These are phyloP conservation scores for Dynastes tityus DNA, from an alignment of 2,888 invertebrate species.

Conservation along the genomic window DNA sequence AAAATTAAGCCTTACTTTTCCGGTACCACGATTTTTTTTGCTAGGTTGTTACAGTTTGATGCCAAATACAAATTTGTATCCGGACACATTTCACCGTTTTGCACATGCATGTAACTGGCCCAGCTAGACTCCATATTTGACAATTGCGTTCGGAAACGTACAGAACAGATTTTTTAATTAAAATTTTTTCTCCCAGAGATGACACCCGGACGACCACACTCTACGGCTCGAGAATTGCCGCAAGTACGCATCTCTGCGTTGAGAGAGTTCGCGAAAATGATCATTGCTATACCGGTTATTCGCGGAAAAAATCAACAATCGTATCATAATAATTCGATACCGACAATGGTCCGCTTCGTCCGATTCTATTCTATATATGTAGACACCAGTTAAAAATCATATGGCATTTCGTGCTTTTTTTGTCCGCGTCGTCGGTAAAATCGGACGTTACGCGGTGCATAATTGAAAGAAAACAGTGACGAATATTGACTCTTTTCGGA, in stretches of 20 bases:
- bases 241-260: too few species aligned
- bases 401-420: background rate
- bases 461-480: slow-evolving; percentile 59
- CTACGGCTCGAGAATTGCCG: too few species aligned
- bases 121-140: too few species aligned
- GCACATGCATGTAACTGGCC: too few species aligned
- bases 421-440: too few species aligned
- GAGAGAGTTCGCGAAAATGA: background rate
- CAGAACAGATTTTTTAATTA: too few species aligned
- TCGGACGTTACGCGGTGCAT: slow-evolving; percentile 30
- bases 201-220: background rate
- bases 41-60: too few species aligned
- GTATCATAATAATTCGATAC: slow-evolving; percentile 22
- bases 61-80: too few species aligned
- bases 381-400: slow-evolving; percentile 3
- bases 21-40: too few species aligned
- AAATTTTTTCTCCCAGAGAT: background rate
- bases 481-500: slow-evolving; percentile 57
- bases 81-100: too few species aligned
- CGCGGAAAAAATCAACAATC: slow-evolving; percentile 23
- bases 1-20: too few species aligned
- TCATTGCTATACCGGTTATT: background rate
- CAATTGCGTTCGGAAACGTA: too few species aligned
- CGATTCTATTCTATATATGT: background rate
- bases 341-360: background rate